Base-by-base conservation (phyloP, 2,888 invertebrate genomes). In the Gymnoscelis rufifasciata region DNA sequence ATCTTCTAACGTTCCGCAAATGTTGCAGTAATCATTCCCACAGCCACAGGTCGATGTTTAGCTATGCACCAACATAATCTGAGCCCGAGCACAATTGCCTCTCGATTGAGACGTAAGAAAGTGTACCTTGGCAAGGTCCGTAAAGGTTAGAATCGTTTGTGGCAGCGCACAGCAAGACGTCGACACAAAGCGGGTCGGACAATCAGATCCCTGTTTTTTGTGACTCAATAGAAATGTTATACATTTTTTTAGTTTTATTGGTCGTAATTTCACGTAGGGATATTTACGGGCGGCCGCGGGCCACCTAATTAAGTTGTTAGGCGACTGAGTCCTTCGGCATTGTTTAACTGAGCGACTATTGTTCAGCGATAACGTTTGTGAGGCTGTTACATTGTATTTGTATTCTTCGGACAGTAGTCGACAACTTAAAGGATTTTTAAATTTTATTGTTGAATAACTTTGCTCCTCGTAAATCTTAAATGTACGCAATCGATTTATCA, bases 221-320 rank as follows among this genome's bases (percentile, higher is more conserved):
- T 86, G 71, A 71, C 70, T 78, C 80, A 83, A 87, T 86, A 87
- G 84, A 87, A 87, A 86, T 84, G 83, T 86, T 83, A 84, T 86
- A 81, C 74, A 78, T 83, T 88, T 86, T 83, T 87, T 87, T 83
- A 63, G 74, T 83, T 86, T 86, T 86, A 87, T 86, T 78, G 81
- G 80, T 81, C 86, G 82, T 87, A 83, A 88, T 87, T 88, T 87
- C 74, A 84, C 86, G 78, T 86, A 66, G 74, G 77, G 73, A 83
- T 87, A 86, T 87, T 87, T 88, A 88, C 83, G 83, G 81, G 76
- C 83, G 77, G 78, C 83, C 79, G 72, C 75, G 76, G 84, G 78
- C 78, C 83, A 77, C 78, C 82, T 87, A 87, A 88, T 88, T 87
- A 87, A 88, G 87, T 86, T 87, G 87, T 87, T 87, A 86, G 81